Percentiles rank a stretch among this genome's conserved stretches.
phyloP scores from a whole-genome alignment of 2,797 vertebrate species.

The Intellagama lesueurii region DNA sequence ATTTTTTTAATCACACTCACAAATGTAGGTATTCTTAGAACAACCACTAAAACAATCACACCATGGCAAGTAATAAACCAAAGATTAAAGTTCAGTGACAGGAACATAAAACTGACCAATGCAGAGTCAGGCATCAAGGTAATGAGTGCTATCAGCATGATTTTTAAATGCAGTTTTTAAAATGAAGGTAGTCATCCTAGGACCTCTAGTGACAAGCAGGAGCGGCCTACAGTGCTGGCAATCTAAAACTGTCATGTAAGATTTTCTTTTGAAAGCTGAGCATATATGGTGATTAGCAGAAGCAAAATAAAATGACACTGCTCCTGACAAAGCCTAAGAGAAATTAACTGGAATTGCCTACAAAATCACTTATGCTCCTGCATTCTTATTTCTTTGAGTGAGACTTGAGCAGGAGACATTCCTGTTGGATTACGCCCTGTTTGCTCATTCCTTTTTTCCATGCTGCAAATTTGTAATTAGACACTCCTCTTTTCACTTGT shows the following conservation, averaged over 20 bases:
- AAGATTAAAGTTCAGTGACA: constrained; percentile 70
- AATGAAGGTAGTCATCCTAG: constrained; percentile 36
- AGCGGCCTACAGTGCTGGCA: constrained; percentile 18
- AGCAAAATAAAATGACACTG: background rate
- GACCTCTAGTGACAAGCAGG: background rate
- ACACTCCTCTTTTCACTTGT: background rate
- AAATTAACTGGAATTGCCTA: constrained; percentile 7
- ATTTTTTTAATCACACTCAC: constrained; percentile 43
- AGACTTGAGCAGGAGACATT: constrained; percentile 11
- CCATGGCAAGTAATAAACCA: constrained; percentile 61
- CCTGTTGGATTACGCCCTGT: background rate
- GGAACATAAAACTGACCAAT: constrained; percentile 56
- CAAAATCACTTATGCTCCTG: background rate
- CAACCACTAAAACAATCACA: constrained; percentile 30
- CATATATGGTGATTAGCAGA: background rate
- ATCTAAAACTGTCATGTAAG: constrained; percentile 7
- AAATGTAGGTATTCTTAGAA: background rate
- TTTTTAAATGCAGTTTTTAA: constrained; percentile 58
- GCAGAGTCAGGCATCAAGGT: constrained; percentile 28
- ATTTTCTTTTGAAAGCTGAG: constrained; percentile 5
- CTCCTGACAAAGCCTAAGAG: background rate
- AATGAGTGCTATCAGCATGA: constrained; percentile 47
- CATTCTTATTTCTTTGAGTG: background rate
- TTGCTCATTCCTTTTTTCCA: background rate
- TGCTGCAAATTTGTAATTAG: background rate